phyloP scores from a whole-genome alignment of 1,140 invertebrate genomes.

The Polyergus mexicanus region DNA sequence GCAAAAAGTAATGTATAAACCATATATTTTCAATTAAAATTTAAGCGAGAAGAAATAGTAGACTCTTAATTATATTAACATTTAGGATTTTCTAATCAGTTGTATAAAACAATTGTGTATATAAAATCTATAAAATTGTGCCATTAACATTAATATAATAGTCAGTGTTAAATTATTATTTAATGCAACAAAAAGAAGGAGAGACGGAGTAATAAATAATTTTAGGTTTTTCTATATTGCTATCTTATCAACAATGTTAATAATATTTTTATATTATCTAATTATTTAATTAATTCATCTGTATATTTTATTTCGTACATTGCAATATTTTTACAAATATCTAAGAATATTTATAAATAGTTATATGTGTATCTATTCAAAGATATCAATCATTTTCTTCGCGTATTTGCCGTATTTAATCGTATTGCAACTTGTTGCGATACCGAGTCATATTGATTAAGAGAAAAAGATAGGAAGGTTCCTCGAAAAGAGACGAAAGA shows the following conservation, averaged over 20 bases:
- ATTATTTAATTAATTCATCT: background rate
- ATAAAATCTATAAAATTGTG: background rate
- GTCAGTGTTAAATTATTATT: background rate
- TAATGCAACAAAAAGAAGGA: too few species aligned
- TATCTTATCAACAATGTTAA: background rate
- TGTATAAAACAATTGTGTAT: background rate
- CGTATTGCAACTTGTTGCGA: slow-evolving; percentile 80
- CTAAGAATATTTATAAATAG: background rate
- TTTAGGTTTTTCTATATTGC: background rate
- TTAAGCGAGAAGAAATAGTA: background rate
- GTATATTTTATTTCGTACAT: background rate
- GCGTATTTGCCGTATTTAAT: slow-evolving; percentile 13
- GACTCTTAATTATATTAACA: background rate
- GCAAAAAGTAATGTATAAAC: background rate
- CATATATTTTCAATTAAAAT: background rate
- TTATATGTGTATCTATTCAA: background rate
- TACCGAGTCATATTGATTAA: slow-evolving; percentile 77
- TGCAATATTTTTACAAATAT: background rate
- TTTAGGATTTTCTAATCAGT: background rate
- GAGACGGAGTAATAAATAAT: background rate
- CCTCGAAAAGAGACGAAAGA: slow-evolving; percentile 59
- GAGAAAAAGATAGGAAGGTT: slow-evolving; percentile 55
- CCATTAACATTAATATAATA: background rate
- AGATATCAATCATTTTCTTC: background rate
- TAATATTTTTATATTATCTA: background rate